Percentiles rank a stretch among this genome's conserved stretches.
Conservation (phyloP, 1,140 invertebrate genomes). For the Portunus trituberculatus region DNA sequence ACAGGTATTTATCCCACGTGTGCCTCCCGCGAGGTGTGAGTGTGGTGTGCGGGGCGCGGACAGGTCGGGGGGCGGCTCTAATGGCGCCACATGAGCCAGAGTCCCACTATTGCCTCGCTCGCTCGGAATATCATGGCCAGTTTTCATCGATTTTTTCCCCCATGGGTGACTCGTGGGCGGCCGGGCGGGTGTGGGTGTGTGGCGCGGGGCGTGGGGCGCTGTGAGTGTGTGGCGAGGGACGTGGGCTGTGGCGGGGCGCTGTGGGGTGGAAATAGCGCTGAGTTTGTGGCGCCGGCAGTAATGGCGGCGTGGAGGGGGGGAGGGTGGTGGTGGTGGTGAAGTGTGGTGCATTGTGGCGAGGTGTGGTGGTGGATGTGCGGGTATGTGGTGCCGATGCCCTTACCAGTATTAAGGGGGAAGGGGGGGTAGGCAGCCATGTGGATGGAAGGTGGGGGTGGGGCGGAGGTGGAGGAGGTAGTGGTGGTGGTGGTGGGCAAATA, state of each 20-base stretch:
- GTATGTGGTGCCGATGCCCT: too few species aligned
- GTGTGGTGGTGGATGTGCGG: too few species aligned
- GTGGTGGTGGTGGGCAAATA: too few species aligned
- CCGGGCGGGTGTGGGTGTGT: background rate
- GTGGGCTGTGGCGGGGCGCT: background rate
- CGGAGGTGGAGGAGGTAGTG: background rate
- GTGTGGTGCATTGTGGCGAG: too few species aligned
- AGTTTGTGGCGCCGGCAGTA: background rate
- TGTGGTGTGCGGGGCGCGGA: background rate
- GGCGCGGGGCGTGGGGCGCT: background rate
- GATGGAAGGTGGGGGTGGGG: background rate
- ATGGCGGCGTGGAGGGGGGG: too few species aligned
- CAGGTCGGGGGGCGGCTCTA: background rate
- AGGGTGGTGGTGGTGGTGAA: too few species aligned
- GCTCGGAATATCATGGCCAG: too few species aligned
- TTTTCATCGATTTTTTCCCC: slow-evolving; percentile 2
- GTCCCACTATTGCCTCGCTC: too few species aligned
- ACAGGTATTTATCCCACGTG: slow-evolving; percentile 72
- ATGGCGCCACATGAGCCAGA: background rate
- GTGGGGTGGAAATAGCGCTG: background rate
- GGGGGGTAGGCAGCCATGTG: background rate
- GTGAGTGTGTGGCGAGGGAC: background rate
- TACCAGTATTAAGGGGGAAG: too few species aligned
- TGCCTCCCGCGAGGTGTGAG: background rate
- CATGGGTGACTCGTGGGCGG: background rate